Conservation (phyloP, 1,140 invertebrate genomes). For the Drosophila orosa region DNA sequence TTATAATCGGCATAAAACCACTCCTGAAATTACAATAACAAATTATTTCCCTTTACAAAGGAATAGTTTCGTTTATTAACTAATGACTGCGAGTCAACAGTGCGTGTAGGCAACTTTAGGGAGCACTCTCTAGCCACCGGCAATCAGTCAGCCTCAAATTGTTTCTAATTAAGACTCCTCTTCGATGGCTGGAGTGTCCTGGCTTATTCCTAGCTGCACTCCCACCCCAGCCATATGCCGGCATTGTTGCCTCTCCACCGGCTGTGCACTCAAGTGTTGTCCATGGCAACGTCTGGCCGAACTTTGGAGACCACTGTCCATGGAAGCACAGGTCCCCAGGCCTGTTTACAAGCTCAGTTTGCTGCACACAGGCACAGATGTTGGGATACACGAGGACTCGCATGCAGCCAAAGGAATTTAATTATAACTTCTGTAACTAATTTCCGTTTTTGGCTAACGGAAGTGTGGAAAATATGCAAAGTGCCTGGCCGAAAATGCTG, state of each 20-base stretch:
- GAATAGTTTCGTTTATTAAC: neutral
- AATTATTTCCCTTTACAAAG: no score
- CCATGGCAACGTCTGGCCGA: slow-evolving; percentile 20
- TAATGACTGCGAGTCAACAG: slow-evolving; percentile 53
- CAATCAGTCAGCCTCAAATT: slow-evolving; percentile 77
- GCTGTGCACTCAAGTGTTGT: slow-evolving; percentile 53
- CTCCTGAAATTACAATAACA: neutral
- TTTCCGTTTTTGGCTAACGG: slow-evolving; percentile 74
- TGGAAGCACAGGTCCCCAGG: slow-evolving; percentile 47
- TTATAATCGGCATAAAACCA: neutral
- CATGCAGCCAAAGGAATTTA: slow-evolving; percentile 70
- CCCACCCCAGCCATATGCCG: neutral
- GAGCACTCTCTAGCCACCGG: slow-evolving; percentile 24
- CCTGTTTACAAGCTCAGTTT: slow-evolving; percentile 73
- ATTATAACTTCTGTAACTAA: slow-evolving; percentile 81
- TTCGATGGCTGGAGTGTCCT: slow-evolving; percentile 20
- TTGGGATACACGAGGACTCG: neutral
- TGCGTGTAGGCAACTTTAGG: slow-evolving; percentile 23
- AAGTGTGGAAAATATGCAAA: slow-evolving; percentile 58
- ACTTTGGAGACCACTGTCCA: neutral
- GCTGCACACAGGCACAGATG: slow-evolving; percentile 40
- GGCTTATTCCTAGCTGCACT: slow-evolving; percentile 14
- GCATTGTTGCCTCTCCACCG: slow-evolving; percentile 9
- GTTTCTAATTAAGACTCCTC: slow-evolving; percentile 74
- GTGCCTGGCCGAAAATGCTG: slow-evolving; percentile 53